Evolutionary conservation across 2,888 invertebrate genomes (phyloP), one percentile per base, ranked within the genome.

Genomic region (Perizoma affinitatum): DNA sequence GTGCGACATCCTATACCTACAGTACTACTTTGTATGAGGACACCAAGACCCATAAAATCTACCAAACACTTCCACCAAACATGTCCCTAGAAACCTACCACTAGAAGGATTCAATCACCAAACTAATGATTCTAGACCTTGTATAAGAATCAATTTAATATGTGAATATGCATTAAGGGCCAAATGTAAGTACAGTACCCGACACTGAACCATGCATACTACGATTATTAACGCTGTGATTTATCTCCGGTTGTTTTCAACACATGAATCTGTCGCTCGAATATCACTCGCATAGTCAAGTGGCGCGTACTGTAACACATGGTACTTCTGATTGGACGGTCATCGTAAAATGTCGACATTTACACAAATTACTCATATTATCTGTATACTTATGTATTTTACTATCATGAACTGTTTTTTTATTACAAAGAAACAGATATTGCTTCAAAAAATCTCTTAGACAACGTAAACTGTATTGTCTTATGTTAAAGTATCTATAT

Each of bases 251-350:
- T 22, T 22, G 22, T 22, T 22, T 22, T 22, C 22, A 3, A 22
- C 22, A 40, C 9, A 40, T 40, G 6, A 40, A 7, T 4, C 7
- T 9, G 40, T 40, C 7, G 8, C 7, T 40, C 9, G 40, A 40
- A 7, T 40, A 5, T 40, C 6, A 40, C 40, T 0, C 40, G 40
- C 40, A 7, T 40, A 40, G 7, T 40, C 5, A 47, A 41, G 47
- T 54, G 41, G 8, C 47, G 41, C 47, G 54, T 35, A 47, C 35
- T 54, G 54, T 42, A 47, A 50, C 44, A 40, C 34, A n/a, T 46
- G 41, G 35, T 47, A 11, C 33, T 47, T 8, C 11, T 34, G 54
- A 49, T 55, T 48, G 55, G 49, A 55, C 55, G 55, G 55, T 42
- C 22, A 7, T 43, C 49, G 55, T 55, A 38, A 49, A 48, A 48